Evolutionary conservation across 1,140 invertebrate genomes (phyloP), one percentile per base, ranked within the genome.

Genomic region (Druon quercuslanigerum): DNA sequence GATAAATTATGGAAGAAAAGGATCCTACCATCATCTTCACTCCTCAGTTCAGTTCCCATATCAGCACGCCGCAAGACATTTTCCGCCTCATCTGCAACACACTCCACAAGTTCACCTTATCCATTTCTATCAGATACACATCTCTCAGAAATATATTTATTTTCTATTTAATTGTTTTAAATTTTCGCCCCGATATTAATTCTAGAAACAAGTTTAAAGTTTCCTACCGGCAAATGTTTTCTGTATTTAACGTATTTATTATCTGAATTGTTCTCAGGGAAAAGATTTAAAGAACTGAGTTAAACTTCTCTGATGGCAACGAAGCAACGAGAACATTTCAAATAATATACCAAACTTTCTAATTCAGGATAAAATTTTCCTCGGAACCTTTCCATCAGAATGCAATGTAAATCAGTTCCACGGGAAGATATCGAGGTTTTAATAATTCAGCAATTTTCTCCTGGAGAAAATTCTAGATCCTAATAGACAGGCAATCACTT

Each of bases 61-160:
- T 86, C 83, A n/a, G 81, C 82, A 50, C 83, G 84, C 19, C 86
- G 80, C 54, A 87, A 77, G 75, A 80, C 83, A 79, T 87, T 88
- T 77, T 82, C 81, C 20, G 73, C 77, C 57, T 88, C 87, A 75
- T 83, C 87, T 89, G 82, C 25, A 85, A 86, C 74, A 83, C 74
- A 81, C 73, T 79, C 78, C 54, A 81, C 19, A 74, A 72, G 73
- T 77, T 77, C 72, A 78, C 78, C 76, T 70, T 80, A 79, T 46
- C 40, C 7, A 46, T 79, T 76, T 72, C 70, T 75, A 76, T 75
- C 79, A 74, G 66, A 75, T 50, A 76, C 25, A 66, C 40, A 25
- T 66, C 19, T 60, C 11, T 14, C 1, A 12, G 25, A 7, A 33
- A 14, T 33, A 14, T 9, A 14, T 19, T 33, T 77, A 51, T 50